These are phyloP conservation scores for Phymorhynchus buccinoides DNA, from an alignment of 1,140 invertebrate genomes.

Conservation along the genomic window DNA sequence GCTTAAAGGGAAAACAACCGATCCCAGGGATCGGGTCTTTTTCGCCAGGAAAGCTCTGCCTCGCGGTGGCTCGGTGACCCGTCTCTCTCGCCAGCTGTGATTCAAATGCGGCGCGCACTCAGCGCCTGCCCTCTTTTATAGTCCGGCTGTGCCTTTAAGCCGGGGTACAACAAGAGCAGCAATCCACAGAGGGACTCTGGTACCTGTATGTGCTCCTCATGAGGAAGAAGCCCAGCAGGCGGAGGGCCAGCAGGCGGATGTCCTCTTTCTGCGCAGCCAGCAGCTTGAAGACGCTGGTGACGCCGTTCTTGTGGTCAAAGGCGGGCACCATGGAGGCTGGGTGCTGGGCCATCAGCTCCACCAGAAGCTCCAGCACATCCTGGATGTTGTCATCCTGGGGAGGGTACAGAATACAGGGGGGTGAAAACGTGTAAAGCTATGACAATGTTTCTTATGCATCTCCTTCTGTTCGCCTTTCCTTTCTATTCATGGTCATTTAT, in stretches of 20 bases:
- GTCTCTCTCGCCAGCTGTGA: too few relatives aligned
- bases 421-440: neutral
- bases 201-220: slow-evolving; percentile 95
- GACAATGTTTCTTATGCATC: slow-evolving; percentile 12
- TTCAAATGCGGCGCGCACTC: too few relatives aligned
- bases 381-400: slow-evolving; percentile 97
- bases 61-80: too few relatives aligned
- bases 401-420: neutral
- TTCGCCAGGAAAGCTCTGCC: too few relatives aligned
- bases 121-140: too few relatives aligned
- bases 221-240: slow-evolving; percentile 94
- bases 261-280: slow-evolving; percentile 94
- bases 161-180: too few relatives aligned
- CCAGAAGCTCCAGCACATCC: slow-evolving; percentile 97
- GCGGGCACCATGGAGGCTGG: slow-evolving; percentile 98
- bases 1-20: too few relatives aligned
- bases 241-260: slow-evolving; percentile 94
- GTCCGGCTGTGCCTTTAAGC: too few relatives aligned
- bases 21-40: too few relatives aligned
- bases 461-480: too few relatives aligned
- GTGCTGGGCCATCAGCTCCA: slow-evolving; percentile 97
- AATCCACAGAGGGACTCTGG: too few relatives aligned
- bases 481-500: too few relatives aligned
- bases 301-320: slow-evolving; percentile 97
- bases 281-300: slow-evolving; percentile 96